A percentile compares a stretch with the other conserved stretches of the same genome.
phyloP scores from a whole-genome alignment of 2,888 invertebrate species.

The Lycaena phlaeas region DNA sequence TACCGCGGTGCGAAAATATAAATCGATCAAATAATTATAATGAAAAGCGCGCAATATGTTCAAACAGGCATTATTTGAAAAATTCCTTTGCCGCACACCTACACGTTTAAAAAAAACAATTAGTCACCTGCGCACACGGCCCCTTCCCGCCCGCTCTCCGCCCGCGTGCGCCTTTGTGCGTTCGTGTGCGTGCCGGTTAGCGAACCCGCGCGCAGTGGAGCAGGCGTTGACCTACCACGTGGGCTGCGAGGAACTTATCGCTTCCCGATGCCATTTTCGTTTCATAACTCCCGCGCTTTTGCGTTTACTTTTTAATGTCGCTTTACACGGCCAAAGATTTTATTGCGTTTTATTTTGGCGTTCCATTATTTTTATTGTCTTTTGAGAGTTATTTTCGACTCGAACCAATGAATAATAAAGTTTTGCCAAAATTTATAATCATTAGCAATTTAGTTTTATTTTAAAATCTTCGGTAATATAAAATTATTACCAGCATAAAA shows the following conservation, averaged over 20 bases:
- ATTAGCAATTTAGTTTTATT: no score
- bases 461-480: no score
- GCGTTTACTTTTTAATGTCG: slow-evolving; percentile 16
- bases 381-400: no score
- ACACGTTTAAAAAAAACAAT: slow-evolving; percentile 30
- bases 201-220: slow-evolving; percentile 62
- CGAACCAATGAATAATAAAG: no score
- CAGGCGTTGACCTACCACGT: slow-evolving; percentile 69
- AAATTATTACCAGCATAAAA: no score
- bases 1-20: no score
- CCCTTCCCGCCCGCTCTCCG: slow-evolving; percentile 4
- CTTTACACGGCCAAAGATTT: background rate
- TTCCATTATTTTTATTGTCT: no score
- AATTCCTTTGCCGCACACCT: slow-evolving; percentile 14
- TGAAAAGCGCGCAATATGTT: no score
- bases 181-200: slow-evolving; percentile 35
- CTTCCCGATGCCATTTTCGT: slow-evolving; percentile 26
- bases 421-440: no score
- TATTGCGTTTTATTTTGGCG: no score
- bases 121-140: slow-evolving; percentile 41
- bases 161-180: slow-evolving; percentile 17
- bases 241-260: slow-evolving; percentile 47
- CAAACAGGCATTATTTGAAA: no score
- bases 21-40: no score
- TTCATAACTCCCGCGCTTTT: slow-evolving; percentile 24